phyloP scores from a whole-genome alignment of 1,140 invertebrate species.

The Calliopsis andreniformis region DNA sequence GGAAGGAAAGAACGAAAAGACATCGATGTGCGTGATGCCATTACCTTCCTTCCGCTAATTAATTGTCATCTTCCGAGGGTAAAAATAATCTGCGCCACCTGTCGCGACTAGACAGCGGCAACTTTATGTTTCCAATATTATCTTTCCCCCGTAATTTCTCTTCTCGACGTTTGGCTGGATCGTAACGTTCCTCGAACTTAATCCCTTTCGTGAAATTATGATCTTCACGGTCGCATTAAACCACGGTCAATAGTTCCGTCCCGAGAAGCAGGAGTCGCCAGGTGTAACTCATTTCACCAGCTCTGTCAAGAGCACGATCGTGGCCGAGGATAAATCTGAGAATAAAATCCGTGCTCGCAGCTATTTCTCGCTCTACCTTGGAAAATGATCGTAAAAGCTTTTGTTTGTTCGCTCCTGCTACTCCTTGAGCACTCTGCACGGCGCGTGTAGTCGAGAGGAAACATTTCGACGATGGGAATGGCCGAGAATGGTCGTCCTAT shows the following conservation, averaged over 20 bases:
- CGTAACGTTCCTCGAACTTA: constrained; percentile 51
- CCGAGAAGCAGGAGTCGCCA: background rate
- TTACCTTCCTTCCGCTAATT: constrained; percentile 54
- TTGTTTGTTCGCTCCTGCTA: background rate
- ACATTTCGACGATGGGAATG: background rate
- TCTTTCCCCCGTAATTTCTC: constrained; percentile 59
- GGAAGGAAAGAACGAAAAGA: background rate
- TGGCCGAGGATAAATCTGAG: constrained; percentile 16
- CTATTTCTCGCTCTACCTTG: background rate
- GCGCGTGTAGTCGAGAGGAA: background rate
- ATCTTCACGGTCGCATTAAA: constrained; percentile 47
- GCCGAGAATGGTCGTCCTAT: background rate
- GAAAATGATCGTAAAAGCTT: constrained; percentile 18
- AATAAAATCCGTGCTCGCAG: background rate
- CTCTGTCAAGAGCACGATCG: constrained; percentile 7
- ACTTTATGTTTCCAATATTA: constrained; percentile 64
- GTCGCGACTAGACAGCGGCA: constrained; percentile 50
- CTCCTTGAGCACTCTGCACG: background rate
- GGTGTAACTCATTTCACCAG: constrained; percentile 18
- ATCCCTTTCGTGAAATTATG: constrained; percentile 60
- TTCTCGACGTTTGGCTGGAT: background rate
- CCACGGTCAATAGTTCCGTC: constrained; percentile 25
- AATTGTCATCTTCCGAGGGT: constrained; percentile 48
- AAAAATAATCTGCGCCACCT: constrained; percentile 17
- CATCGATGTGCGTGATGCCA: constrained; percentile 28